Percentiles rank a stretch among this genome's conserved stretches.
Evolutionary conservation across 2,797 vertebrate genomes (phyloP).

Genomic region (Coluber constrictor): DNA sequence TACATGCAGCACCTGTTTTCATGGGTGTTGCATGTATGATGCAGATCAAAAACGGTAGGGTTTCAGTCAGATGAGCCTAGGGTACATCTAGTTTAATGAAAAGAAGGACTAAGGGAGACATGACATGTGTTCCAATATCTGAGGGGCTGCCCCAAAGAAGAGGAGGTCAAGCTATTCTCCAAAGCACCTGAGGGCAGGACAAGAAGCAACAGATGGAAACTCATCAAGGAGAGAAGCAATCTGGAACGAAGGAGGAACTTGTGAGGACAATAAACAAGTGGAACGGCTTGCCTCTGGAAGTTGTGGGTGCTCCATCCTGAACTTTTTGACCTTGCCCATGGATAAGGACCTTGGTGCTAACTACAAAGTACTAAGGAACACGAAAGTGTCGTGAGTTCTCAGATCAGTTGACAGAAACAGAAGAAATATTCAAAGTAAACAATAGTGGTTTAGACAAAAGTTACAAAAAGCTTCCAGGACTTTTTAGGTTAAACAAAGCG

Average conservation of each 20-base stretch:
- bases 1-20: not conserved
- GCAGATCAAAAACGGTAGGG: not conserved
- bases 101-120: not conserved
- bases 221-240: not conserved
- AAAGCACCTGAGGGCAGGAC: not conserved
- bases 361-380: not conserved
- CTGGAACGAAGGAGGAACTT: not conserved
- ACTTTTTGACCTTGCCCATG: not conserved
- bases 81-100: not conserved
- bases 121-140: not conserved
- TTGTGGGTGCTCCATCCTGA: not conserved
- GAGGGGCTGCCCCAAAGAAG: not conserved
- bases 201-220: not conserved
- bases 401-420: conserved; percentile 22
- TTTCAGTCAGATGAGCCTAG: not conserved
- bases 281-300: not conserved
- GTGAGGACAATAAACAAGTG: not conserved
- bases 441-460: conserved; percentile 26
- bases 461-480: conserved; percentile 22
- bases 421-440: conserved; percentile 14
- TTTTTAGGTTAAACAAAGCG: not conserved
- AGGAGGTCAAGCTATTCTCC: not conserved
- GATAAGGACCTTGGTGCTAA: conserved; percentile 16
- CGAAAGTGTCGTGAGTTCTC: not conserved
- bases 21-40: not conserved